Percentiles rank a stretch among this genome's conserved stretches.
Evolutionary conservation across 2,888 invertebrate species (phyloP).

Genomic region (Leucania comma): DNA sequence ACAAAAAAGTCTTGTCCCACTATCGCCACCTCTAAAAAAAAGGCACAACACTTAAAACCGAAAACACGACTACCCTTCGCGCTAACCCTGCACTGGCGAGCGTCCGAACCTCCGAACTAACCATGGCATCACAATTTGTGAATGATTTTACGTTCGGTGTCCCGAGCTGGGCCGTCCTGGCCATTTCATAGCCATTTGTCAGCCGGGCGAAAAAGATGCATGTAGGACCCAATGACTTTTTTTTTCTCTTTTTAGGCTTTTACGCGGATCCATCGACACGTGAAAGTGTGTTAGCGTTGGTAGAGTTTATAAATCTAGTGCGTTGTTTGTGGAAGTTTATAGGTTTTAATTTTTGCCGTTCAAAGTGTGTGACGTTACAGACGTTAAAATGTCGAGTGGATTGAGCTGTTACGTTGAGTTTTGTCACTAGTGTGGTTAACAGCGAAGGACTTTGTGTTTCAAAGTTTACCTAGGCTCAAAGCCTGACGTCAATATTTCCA

Average conservation of each 20-base stretch:
- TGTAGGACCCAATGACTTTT: constrained; percentile 78
- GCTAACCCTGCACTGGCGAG: constrained; percentile 59
- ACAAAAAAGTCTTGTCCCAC: constrained; percentile 35
- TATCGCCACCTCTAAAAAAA: constrained; percentile 21
- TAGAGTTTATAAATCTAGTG: constrained; percentile 86
- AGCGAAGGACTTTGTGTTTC: neutral
- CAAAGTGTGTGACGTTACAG: constrained; percentile 55
- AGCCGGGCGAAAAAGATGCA: constrained; percentile 88
- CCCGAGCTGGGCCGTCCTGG: constrained; percentile 79
- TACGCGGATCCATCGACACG: constrained; percentile 90
- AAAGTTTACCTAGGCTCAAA: too few relatives aligned
- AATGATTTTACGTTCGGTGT: constrained; percentile 87
- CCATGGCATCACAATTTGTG: constrained; percentile 87
- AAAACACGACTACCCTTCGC: constrained; percentile 55
- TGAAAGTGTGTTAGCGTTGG: constrained; percentile 89
- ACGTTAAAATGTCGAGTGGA: constrained; percentile 28
- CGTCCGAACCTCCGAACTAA: constrained; percentile 68
- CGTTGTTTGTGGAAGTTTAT: constrained; percentile 72
- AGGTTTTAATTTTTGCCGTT: constrained; percentile 73
- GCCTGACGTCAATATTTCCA: neutral
- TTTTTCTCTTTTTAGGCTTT: constrained; percentile 88
- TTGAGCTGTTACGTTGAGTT: constrained; percentile 43
- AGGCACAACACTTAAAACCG: constrained; percentile 34
- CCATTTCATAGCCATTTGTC: constrained; percentile 89
- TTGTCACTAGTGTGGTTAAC: neutral